Conservation (phyloP, 2,113 vertebrate genomes). For the Murina feae region DNA sequence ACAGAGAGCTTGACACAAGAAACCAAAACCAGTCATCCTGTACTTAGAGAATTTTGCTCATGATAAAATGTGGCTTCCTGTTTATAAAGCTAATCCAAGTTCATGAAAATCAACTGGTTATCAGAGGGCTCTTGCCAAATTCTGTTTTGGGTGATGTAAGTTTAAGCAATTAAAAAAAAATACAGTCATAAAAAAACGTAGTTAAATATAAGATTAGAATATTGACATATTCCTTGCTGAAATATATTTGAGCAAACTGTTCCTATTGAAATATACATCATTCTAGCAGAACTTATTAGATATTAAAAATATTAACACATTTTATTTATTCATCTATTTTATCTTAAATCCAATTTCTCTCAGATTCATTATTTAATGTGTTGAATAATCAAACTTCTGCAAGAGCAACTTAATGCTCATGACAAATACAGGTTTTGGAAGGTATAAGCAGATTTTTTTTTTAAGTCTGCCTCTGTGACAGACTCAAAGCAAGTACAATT, state of each 20-base stretch:
- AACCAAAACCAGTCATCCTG: slow-evolving; percentile 8
- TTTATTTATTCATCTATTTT: not conserved
- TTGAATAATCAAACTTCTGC: not conserved
- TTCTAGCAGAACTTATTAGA: not conserved
- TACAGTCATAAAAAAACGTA: not conserved
- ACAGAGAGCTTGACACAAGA: not conserved
- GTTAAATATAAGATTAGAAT: slow-evolving; percentile 17
- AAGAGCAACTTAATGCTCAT: not conserved
- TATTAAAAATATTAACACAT: slow-evolving; percentile 9
- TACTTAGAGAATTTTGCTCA: slow-evolving; percentile 37
- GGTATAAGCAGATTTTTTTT: not conserved
- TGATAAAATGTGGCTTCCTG: slow-evolving; percentile 50
- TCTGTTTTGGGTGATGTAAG: slow-evolving; percentile 22
- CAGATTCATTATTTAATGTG: not conserved
- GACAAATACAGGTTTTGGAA: not conserved
- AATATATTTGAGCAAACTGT: not conserved
- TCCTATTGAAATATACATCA: not conserved
- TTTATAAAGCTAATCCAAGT: slow-evolving; percentile 38
- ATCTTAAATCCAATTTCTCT: not conserved
- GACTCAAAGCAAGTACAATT: not conserved
- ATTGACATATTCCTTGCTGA: not conserved
- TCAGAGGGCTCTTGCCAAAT: not conserved
- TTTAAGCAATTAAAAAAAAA: slow-evolving; percentile 34
- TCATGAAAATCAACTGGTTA: slow-evolving; percentile 25
- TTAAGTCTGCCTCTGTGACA: not conserved